Conservation (phyloP, 2,113 vertebrate species). For the Girardinichthys multiradiatus region DNA sequence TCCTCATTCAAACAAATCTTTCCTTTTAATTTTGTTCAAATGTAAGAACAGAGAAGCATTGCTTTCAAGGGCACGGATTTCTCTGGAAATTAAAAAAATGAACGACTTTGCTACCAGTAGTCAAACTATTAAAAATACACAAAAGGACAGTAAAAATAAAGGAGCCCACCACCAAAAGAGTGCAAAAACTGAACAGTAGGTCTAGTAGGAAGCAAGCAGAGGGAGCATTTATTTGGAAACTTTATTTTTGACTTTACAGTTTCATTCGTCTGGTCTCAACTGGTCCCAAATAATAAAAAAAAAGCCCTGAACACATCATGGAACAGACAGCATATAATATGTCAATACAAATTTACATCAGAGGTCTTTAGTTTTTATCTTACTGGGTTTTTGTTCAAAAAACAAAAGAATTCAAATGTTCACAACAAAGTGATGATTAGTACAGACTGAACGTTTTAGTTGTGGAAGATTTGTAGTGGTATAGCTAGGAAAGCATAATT, state of each 20-base stretch:
- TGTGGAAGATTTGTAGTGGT: conserved; percentile 80
- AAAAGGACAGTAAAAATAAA: conserved; percentile 29
- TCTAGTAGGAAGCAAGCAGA: conserved; percentile 77
- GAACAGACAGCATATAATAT: conserved; percentile 46
- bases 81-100: conserved; percentile 53
- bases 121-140: conserved; percentile 38
- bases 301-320: conserved; percentile 69
- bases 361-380: conserved; percentile 56
- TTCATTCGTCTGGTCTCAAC: conserved; percentile 68
- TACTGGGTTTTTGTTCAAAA: conserved; percentile 51
- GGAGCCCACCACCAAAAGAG: conserved; percentile 71
- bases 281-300: conserved; percentile 71
- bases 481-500: conserved; percentile 77
- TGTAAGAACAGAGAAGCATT: conserved; percentile 62
- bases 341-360: conserved; percentile 67
- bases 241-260: conserved; percentile 81
- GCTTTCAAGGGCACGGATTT: conserved; percentile 48
- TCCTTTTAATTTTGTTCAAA: conserved; percentile 63
- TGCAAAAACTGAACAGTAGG: conserved; percentile 62
- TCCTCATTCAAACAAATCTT: conserved; percentile 69
- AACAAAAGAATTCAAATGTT: conserved; percentile 35
- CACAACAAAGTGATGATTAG: conserved; percentile 57
- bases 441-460: conserved; percentile 70
- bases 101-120: conserved; percentile 58
- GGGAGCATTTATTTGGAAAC: conserved; percentile 82